Base-by-base conservation (phyloP, 2,888 invertebrate species). In the Phorcus lineatus region DNA sequence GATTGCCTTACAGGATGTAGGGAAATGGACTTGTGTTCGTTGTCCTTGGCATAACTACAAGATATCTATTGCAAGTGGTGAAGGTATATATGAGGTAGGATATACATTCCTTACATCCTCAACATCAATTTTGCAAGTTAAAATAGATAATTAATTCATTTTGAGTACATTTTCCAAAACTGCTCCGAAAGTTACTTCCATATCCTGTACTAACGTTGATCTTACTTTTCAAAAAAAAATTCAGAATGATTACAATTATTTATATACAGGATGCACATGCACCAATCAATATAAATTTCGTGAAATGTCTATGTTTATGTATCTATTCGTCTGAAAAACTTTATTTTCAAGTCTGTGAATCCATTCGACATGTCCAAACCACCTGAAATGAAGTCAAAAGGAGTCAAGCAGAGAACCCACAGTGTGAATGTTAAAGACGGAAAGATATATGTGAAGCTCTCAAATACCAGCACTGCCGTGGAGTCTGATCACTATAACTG, bases 21-120 rank as follows among this genome's bases (percentile, higher is more conserved):
- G 86, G 22, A 86, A 86, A 0, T 79, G 83, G 55, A 67, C 83
- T 19, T 90, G 90, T 79, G 78, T 90, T 16, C 84, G 86, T 24
- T 90, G 90, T 85, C 90, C 90, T 7, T 89, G 88, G 88, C 90
- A 90, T 80, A 84, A 82, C 52, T 90, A 89, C 76, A 89, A 87
- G 79, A 89, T 90, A 13, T 83, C 84, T 40, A 24, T 90, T 4
- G 83, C 86, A 31, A 86, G 83, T 16, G 90, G 90, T 17, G 87
- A 89, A 54, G 88, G 87, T 54, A 81, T 88, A 22, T 89, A 89
- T 76, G 84, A 88, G 86, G 90, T 89, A 77, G 78, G 80, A 52
- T 24, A 31, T 77, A 16, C 54, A 57, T 52, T 36, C 36, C 7
- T 36, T 4, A 7, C 2, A 36, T 36, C 36, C 36, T 36, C 7